These are phyloP conservation scores for Euwallacea similis DNA, from an alignment of 1,140 invertebrate species.

Conservation along the genomic window DNA sequence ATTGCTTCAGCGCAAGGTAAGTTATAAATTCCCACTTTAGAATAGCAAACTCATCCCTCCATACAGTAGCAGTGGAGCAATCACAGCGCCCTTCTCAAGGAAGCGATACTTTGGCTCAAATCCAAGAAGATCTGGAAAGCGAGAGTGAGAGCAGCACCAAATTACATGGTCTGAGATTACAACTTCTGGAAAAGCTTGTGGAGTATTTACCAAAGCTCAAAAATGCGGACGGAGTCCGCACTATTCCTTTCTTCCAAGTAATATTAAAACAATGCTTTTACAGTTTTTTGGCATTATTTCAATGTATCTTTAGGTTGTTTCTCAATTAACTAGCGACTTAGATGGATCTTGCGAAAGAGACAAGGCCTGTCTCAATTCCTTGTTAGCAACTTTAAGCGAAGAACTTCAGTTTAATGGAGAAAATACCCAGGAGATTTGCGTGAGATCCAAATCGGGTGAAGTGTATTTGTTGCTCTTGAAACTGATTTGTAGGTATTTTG, in stretches of 20 bases:
- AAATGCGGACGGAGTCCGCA: slow-evolving; percentile 72
- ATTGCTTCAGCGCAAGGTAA: slow-evolving; percentile 28
- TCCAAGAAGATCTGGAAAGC: slow-evolving; percentile 49
- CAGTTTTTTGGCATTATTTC: background rate
- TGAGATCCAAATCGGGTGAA: slow-evolving; percentile 69
- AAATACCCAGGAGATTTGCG: slow-evolving; percentile 59
- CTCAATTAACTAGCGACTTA: slow-evolving; percentile 89
- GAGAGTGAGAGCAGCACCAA: slow-evolving; percentile 59
- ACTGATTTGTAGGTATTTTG: slow-evolving; percentile 67
- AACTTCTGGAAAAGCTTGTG: slow-evolving; percentile 67
- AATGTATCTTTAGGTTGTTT: slow-evolving; percentile 65
- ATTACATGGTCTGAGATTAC: slow-evolving; percentile 68
- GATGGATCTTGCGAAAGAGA: slow-evolving; percentile 83
- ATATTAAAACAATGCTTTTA: background rate
- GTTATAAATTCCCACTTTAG: background rate
- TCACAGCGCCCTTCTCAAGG: slow-evolving; percentile 29
- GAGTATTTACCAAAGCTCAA: slow-evolving; percentile 65
- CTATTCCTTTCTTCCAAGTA: slow-evolving; percentile 89
- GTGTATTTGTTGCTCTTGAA: slow-evolving; percentile 88
- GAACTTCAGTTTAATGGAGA: slow-evolving; percentile 76
- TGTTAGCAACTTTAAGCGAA: slow-evolving; percentile 73
- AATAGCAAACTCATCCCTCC: slow-evolving; percentile 1
- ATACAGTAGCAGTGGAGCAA: slow-evolving; percentile 18
- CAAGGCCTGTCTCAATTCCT: slow-evolving; percentile 70
- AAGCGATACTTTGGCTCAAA: slow-evolving; percentile 30